Conservation (phyloP, 2,797 vertebrate genomes). For the Crenuchus spilurus region DNA sequence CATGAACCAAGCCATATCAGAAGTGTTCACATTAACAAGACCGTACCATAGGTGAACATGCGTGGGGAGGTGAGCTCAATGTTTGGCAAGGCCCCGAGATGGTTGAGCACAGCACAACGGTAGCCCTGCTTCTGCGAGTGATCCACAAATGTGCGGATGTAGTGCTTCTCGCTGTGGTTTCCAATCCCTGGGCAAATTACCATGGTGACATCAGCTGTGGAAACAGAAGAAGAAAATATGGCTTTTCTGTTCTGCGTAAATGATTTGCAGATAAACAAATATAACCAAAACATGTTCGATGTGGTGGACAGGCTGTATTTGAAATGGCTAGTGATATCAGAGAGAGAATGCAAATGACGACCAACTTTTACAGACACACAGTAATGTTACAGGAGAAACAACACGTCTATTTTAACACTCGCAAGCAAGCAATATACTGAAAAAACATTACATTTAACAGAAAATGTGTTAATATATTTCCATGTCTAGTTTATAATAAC, state of each 20-base stretch:
- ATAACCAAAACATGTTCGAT: neutral
- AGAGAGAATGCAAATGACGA: neutral
- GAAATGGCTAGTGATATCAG: neutral
- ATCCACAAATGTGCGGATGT: slow-evolving; percentile 97
- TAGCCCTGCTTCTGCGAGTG: slow-evolving; percentile 94
- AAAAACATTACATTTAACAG: too few species aligned
- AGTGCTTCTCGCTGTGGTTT: slow-evolving; percentile 99
- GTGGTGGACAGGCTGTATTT: neutral
- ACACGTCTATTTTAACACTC: too few species aligned
- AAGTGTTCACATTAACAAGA: neutral
- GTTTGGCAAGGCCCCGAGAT: slow-evolving; percentile 93
- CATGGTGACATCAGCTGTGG: slow-evolving; percentile 93
- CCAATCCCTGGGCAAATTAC: slow-evolving; percentile 98
- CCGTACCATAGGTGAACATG: slow-evolving; percentile 96
- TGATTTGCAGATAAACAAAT: slow-evolving; percentile 37
- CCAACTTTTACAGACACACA: neutral
- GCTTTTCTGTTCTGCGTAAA: neutral
- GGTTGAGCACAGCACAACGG: slow-evolving; percentile 95
- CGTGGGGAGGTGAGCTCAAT: slow-evolving; percentile 96
- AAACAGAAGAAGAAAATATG: neutral
- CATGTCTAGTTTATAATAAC: too few species aligned
- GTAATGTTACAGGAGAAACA: neutral
- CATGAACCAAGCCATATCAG: neutral
- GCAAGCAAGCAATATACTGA: too few species aligned
- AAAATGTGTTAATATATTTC: too few species aligned